phyloP scores from a whole-genome alignment of 2,113 vertebrate species.

The Oreocharis arfaki region DNA sequence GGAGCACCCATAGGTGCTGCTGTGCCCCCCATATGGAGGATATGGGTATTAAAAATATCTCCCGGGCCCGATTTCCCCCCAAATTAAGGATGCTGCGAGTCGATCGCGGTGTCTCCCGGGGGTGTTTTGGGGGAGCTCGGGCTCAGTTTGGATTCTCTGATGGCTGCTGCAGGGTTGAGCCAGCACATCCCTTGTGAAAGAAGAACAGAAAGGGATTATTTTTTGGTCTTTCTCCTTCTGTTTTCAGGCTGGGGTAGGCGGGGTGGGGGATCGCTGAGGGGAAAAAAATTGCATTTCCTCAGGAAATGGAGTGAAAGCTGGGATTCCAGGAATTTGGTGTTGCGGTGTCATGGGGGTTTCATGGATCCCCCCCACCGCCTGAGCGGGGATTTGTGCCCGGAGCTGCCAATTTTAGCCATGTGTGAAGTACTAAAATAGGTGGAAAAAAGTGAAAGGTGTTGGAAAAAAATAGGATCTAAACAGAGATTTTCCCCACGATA shows the following conservation, averaged over 20 bases:
- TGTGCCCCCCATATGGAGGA: fast-evolving
- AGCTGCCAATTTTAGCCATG: background rate
- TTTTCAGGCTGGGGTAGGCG: background rate
- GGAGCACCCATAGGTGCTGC: background rate
- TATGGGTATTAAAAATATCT: background rate
- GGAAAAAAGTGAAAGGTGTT: background rate
- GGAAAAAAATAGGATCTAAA: background rate
- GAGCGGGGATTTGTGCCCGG: background rate
- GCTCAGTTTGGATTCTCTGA: background rate
- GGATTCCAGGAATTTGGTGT: background rate
- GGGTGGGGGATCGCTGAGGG: background rate
- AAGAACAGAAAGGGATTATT: background rate
- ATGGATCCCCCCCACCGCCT: fast-evolving
- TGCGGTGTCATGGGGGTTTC: background rate
- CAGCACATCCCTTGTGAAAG: background rate
- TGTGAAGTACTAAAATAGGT: background rate
- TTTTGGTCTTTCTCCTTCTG: background rate
- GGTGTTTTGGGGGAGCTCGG: background rate
- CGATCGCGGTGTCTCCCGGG: fast-evolving
- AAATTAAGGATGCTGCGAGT: background rate
- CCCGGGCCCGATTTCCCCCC: fast-evolving
- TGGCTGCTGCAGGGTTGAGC: background rate
- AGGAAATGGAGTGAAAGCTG: conserved; percentile 25
- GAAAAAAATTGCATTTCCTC: background rate
- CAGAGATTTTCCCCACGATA: background rate